phyloP scores from a whole-genome alignment of 2,113 vertebrate genomes.

The Oreochromis tanganicae region DNA sequence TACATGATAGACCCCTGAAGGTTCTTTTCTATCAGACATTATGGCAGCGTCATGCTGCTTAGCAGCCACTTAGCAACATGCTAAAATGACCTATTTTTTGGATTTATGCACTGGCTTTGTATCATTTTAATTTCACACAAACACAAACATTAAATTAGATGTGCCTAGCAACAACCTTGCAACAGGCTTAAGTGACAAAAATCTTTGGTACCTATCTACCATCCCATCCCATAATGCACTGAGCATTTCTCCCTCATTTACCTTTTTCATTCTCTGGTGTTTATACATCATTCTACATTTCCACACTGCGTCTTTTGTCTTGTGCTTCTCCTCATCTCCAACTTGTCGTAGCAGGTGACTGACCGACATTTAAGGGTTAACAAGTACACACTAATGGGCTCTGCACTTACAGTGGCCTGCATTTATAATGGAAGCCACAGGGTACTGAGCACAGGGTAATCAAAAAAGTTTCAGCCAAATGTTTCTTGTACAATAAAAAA shows the following conservation, averaged over 20 bases:
- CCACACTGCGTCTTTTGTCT: background rate
- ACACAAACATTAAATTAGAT: background rate
- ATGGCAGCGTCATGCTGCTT: background rate
- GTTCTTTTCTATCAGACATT: background rate
- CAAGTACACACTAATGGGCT: too few species aligned
- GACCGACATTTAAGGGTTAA: too few species aligned
- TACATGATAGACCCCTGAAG: background rate
- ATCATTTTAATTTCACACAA: background rate
- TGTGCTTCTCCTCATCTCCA: too few species aligned
- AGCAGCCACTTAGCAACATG: background rate
- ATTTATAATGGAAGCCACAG: too few species aligned
- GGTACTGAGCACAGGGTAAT: background rate
- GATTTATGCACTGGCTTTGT: background rate
- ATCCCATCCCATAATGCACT: background rate
- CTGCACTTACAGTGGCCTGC: too few species aligned
- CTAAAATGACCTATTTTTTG: background rate
- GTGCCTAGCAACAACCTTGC: background rate
- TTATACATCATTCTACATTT: background rate
- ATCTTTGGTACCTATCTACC: background rate
- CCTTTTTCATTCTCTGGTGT: background rate
- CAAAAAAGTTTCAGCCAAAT: background rate
- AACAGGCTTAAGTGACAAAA: background rate
- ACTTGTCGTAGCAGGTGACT: too few species aligned
- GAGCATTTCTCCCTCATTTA: background rate
- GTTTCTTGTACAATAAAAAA: background rate